These are phyloP conservation scores for Brienomyrus longianalis DNA, from an alignment of 2,113 vertebrate genomes.

Conservation along the genomic window DNA sequence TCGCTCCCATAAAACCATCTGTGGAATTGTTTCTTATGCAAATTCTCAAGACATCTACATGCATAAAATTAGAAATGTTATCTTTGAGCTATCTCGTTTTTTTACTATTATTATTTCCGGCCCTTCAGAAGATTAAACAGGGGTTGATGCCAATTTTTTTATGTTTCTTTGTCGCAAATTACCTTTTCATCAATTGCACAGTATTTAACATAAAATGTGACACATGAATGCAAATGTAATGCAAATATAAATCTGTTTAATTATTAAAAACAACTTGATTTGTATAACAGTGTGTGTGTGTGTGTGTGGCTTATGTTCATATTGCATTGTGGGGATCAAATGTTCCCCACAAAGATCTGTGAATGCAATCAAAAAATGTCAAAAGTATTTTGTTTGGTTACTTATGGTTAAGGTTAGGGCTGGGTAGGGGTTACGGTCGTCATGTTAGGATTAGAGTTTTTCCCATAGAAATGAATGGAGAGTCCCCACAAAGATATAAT, in stretches of 20 bases:
- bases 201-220: background rate
- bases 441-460: too few species aligned
- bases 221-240: background rate
- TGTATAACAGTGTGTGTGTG: background rate
- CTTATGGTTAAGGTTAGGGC: too few species aligned
- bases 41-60: conserved; percentile 67
- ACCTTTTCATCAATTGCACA: background rate
- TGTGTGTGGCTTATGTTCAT: too few species aligned
- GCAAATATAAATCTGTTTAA: background rate
- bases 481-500: too few species aligned
- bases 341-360: too few species aligned
- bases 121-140: conserved; percentile 58
- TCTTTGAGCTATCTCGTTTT: conserved; percentile 60
- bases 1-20: conserved; percentile 74
- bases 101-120: conserved; percentile 57
- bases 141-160: conserved; percentile 30
- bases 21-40: conserved; percentile 71
- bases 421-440: too few species aligned
- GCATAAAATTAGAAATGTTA: conserved; percentile 76
- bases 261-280: background rate
- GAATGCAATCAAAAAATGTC: too few species aligned
- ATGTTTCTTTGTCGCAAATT: background rate
- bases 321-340: too few species aligned
- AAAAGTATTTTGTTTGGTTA: too few species aligned
- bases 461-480: too few species aligned